Evolutionary conservation across 2,113 vertebrate species (phyloP), one percentile per base, ranked within the genome.

Genomic region (Planiliza haematocheilus): DNA sequence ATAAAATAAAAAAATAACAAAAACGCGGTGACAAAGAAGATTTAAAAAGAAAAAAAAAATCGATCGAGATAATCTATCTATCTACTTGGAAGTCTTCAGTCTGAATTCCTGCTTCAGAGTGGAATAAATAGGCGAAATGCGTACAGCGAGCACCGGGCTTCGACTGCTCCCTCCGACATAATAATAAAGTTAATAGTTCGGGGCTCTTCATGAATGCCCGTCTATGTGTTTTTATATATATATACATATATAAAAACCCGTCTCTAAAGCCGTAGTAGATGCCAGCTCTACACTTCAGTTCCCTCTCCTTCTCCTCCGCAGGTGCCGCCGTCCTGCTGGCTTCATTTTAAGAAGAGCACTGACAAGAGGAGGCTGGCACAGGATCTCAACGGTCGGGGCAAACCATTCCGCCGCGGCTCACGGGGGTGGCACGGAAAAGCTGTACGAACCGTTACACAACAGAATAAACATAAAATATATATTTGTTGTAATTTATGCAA

Each of bases 41-140:
- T n/a, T n/a, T 42, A 14, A 42, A 42, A 45, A 7, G 8, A 52
- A 53, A 43, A 30, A 61, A 21, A 57, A 69, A n/a, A 36, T 18
- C 7, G 11, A 39, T 16, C 12, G 36, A 37, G 41, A 38, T 53
- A 64, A 39, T 78, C 73, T 73, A 72, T 73, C 74, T 59, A 34
- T 58, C 43, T 70, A 56, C 53, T 70, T 38, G 30, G 18, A 78
- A 43, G 67, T 79, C 65, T 81, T 56, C 4, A 18, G 48, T 90
- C 89, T 87, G 90, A 92, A 87, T 82, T 30, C 91, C 92, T 49
- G 92, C 92, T 91, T 92, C 88, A 92, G 90, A 86, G 74, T 30
- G 50, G n/a, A 80, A 87, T 85, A 84, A 78, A 85, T 70, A 81
- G 61, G 74, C 55, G 59, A 24, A 50, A 37, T 43, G 63, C 58